These are phyloP conservation scores for Centropristis striata DNA, from an alignment of 2,113 vertebrate genomes.

Conservation along the genomic window DNA sequence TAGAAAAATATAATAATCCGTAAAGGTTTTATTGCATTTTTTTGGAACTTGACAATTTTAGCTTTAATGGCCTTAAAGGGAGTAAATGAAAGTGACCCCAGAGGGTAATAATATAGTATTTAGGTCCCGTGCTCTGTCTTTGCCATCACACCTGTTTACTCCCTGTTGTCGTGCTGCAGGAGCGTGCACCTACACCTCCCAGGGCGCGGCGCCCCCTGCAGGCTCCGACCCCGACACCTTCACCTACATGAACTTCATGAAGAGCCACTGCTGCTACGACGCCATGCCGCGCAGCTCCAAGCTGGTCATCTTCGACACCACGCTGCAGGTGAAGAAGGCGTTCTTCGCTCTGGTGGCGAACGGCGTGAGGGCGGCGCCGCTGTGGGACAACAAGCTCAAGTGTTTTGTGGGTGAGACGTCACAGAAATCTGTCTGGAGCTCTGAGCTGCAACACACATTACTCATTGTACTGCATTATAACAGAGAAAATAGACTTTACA, in stretches of 20 bases:
- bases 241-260: conserved; percentile 95
- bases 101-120: too few relatives aligned
- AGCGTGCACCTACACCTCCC: not conserved
- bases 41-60: too few relatives aligned
- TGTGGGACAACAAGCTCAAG: conserved; percentile 80
- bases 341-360: conserved; percentile 82
- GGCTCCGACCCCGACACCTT: conserved; percentile 80
- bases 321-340: conserved; percentile 86
- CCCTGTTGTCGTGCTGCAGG: not conserved
- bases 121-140: too few relatives aligned
- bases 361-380: conserved; percentile 76
- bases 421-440: too few relatives aligned
- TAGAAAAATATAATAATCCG: too few relatives aligned
- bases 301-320: conserved; percentile 93
- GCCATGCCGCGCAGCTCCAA: conserved; percentile 96
- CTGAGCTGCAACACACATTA: too few relatives aligned
- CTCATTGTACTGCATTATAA: too few relatives aligned
- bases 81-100: too few relatives aligned
- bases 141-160: too few relatives aligned
- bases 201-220: conserved; percentile 17
- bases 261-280: conserved; percentile 92
- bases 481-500: too few relatives aligned
- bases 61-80: too few relatives aligned
- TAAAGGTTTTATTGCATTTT: too few relatives aligned
- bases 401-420: conserved; percentile 77